Evolutionary conservation across 2,113 vertebrate species (phyloP), one percentile per base, ranked within the genome.

Genomic region (Porphyrio hochstetteri): DNA sequence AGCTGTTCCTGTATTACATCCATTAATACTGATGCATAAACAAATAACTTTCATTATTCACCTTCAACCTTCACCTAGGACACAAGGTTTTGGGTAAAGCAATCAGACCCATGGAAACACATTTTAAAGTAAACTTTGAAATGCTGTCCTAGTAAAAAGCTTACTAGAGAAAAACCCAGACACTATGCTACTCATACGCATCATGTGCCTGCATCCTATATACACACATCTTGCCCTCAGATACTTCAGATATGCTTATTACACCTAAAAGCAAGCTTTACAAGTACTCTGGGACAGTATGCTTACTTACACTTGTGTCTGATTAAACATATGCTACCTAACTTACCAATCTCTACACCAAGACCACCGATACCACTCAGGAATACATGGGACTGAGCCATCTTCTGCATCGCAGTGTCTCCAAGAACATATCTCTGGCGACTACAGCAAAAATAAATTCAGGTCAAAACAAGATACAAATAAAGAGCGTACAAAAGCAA

Each of bases 351-450:
- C 95, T 99, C 99, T 59, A 99, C 98, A 92, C 99, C 99, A 91
- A 99, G 97, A 59, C 99, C 99, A 82, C 99, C 99, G 96, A 99
- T 95, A 86, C 99, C 99, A 98, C 99, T 99, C 84, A 99, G 98
- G 96, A 99, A 99, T 44, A 99, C 99, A 1, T 98, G 98, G 50
- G 99, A 99, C 96, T 98, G 98, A 82, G 99, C 99, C 99, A 99
- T 99, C 98, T 99, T 99, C 96, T 99, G 99, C 99, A 99, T 99
- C 64, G 99, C 99, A 17, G 97, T 98, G 97, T 99, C 99, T 97
- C 99, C 99, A 93, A 99, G 98, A 84, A 99, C 99, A 53, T 99
- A 99, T 20, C 99, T 99, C 97, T 99, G 99, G 40, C 99, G 99
- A 96, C 99, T 99, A 84, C 6, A 95, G 27, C n/a, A 79, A 75